A percentile compares a stretch with the other conserved stretches of the same genome.
phyloP scores from a whole-genome alignment of 2,888 invertebrate species.

The Euphydryas editha region DNA sequence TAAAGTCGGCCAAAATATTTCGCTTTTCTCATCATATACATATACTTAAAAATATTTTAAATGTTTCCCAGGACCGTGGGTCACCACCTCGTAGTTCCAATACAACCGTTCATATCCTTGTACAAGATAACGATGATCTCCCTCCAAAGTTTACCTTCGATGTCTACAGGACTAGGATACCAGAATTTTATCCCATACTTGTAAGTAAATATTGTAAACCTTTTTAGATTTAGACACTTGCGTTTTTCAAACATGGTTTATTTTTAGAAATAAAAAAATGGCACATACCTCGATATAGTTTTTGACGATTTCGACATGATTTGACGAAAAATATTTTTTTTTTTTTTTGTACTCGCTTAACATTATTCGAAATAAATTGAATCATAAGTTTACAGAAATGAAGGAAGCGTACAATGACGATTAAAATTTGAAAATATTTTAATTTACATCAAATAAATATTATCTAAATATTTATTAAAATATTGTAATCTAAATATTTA shows the following conservation, averaged over 20 bases:
- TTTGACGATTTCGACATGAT: too few relatives aligned
- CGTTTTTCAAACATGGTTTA: too few relatives aligned
- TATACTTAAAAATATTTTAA: neutral
- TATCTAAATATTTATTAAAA: too few relatives aligned
- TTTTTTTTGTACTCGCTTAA: neutral
- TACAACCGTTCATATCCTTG: conserved; percentile 87
- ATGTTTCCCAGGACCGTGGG: conserved; percentile 88
- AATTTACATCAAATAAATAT: too few relatives aligned
- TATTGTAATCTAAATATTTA: too few relatives aligned
- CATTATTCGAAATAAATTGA: too few relatives aligned
- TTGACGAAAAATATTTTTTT: neutral
- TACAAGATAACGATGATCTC: conserved; percentile 91
- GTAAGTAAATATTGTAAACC: conserved; percentile 75
- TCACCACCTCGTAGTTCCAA: conserved; percentile 89
- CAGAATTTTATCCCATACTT: conserved; percentile 92
- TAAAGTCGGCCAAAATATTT: neutral
- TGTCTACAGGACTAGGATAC: conserved; percentile 90
- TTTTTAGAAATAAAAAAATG: too few relatives aligned
- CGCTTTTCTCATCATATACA: neutral
- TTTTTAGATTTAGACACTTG: neutral
- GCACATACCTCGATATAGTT: too few relatives aligned
- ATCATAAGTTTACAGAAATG: too few relatives aligned
- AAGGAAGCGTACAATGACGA: too few relatives aligned
- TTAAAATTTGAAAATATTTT: neutral
- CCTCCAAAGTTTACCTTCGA: conserved; percentile 92